These are phyloP conservation scores for Scaptomyza reducta DNA, from an alignment of 2,888 invertebrate genomes.

Conservation along the genomic window DNA sequence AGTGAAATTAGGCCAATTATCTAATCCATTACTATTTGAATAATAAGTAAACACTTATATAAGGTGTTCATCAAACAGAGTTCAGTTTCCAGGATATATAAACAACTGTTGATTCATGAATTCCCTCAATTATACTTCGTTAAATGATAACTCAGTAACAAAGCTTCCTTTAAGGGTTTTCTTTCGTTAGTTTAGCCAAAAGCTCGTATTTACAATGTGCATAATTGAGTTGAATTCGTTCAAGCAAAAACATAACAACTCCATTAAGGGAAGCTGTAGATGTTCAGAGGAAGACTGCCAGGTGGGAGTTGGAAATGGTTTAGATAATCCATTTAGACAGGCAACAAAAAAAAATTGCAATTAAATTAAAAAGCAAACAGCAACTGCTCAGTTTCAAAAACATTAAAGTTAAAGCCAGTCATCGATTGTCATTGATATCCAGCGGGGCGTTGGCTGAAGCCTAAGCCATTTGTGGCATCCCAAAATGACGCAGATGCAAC, in stretches of 20 bases:
- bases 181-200: conserved; percentile 15
- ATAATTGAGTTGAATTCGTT: conserved; percentile 58
- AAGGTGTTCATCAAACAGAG: no score
- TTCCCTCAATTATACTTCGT: background rate
- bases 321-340: conserved; percentile 55
- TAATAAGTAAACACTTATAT: background rate
- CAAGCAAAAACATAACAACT: conserved; percentile 60
- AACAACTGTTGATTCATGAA: background rate
- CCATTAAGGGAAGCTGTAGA: conserved; percentile 46
- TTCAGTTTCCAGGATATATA: background rate
- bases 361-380: conserved; percentile 36
- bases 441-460: conserved; percentile 35
- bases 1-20: background rate
- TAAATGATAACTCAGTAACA: background rate
- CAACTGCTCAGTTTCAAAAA: conserved; percentile 16
- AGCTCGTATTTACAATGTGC: conserved; percentile 43
- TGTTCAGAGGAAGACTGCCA: background rate
- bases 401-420: conserved; percentile 26
- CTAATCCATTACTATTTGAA: background rate
- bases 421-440: conserved; percentile 38
- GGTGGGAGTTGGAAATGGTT: background rate
- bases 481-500: conserved; percentile 33
- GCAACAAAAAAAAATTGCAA: conserved; percentile 50
- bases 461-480: conserved; percentile 55
- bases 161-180: conserved; percentile 1